Conservation (phyloP, 1,140 invertebrate species). For the Periplaneta americana region DNA sequence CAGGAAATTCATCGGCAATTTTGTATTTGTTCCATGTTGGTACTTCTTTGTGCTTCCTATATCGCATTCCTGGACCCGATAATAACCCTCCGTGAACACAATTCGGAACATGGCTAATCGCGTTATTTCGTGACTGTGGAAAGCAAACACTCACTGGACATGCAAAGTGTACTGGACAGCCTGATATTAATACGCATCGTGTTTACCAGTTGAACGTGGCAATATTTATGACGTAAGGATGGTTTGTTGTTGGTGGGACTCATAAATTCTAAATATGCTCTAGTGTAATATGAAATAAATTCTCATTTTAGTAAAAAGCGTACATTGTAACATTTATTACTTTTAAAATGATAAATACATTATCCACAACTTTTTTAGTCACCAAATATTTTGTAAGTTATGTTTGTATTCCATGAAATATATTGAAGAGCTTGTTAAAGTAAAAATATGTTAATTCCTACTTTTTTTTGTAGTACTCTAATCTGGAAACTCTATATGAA, state of each 20-base stretch:
- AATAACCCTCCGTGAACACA: not conserved
- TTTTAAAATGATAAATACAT: not conserved
- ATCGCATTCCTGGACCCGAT: not conserved
- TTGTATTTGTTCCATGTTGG: not conserved
- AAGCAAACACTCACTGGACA: not conserved
- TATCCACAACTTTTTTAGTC: not conserved
- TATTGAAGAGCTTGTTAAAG: too few species aligned
- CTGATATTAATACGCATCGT: not conserved
- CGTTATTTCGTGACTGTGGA: not conserved
- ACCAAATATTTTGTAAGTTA: not conserved
- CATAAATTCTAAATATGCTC: not conserved
- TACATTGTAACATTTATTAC: not conserved
- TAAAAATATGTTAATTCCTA: too few species aligned
- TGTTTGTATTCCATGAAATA: too few species aligned
- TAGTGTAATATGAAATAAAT: not conserved
- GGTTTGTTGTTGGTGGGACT: not conserved
- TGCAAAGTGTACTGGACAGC: not conserved
- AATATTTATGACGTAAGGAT: not conserved
- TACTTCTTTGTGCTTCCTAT: not conserved
- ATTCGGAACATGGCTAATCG: not conserved
- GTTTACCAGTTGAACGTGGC: not conserved
- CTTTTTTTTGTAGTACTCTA: too few species aligned
- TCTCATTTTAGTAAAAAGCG: not conserved
- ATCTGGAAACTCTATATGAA: too few species aligned
- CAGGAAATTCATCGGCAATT: not conserved